Base-by-base conservation (phyloP, 92 coral and sea anemone genomes). In the Parazoanthus atlanticus region DNA sequence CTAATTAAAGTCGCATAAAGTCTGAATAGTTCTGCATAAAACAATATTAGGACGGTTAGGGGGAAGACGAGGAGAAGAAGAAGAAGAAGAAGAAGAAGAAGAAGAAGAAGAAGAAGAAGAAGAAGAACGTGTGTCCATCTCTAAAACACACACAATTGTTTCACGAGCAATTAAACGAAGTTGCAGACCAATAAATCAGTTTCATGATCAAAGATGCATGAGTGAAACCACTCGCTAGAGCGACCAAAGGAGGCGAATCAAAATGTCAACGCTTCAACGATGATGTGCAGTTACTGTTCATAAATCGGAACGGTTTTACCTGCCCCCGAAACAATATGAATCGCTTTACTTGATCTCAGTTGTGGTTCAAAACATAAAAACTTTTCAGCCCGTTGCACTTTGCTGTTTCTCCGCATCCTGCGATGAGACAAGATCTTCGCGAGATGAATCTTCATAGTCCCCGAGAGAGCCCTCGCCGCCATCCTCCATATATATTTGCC, bases 251-350 rank as follows among this genome's bases (percentile, higher is more conserved):
- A 75, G 47, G 26, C 38, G 2, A 54, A 34, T 30, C 54, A 49
- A 26, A 25, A 52, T 28, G 11, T 54, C 36, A 21, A 61, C 32
- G 85, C 85, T 81, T 58, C 49, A 81, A 23, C 29, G 73, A 58
- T 23, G 30, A 19, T 25, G 32, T 56, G 43, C 43, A 6, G 15
- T 28, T 34, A 32, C 29, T 21, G 72, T 58, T 80, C 84, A 29
- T 25, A 80, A 52, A 25, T 32, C 71, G 36, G 71, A 80, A 56
- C 56, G 7, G 67, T 54, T 80, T 61, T 61, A 81, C 85, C 85
- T 81, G 85, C 72, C 54, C 46, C 38, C 72, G 17, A 54, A 23
- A 61, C 36, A 19, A 8, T 15, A 34, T 61, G 49, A 56, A 61
- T 58, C 41, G 85, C 47, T 33, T 34, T 36, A 34, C 73, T 28